Base-by-base conservation (phyloP, 2,888 invertebrate genomes). In the Cheilosia pagana region DNA sequence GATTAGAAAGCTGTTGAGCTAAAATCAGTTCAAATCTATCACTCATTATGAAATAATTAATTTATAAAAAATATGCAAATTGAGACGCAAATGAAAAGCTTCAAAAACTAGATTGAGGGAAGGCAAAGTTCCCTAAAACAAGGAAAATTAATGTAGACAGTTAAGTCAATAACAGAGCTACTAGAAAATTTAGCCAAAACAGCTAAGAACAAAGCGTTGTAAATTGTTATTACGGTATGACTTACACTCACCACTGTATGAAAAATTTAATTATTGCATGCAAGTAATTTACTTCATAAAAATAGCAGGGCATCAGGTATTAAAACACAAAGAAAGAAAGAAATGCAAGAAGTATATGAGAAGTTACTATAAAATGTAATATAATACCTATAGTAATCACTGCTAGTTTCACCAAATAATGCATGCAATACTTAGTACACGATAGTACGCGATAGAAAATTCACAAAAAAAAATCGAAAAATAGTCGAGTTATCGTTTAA, bases 1-100 rank as follows among this genome's bases (percentile, higher is more conserved):
- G 55, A 55, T 35, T 55, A 1, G 55, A 35, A 35, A 31, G 31
- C 12, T 55, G 55, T 21, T 55, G 31, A 55, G 55, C 31, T 12
- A 55, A 35, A 1, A 55, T 5, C 19, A 3, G 31, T 55, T 55
- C 55, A 31, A 55, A 55, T 0, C 3, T 35, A 55, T 55, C 55
- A 31, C 0, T 10, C 55, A 55, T 55, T 25, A 35, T 35, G 19
- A 45, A 19, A 45, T 0, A 8, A 19, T 0, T n/a, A n/a, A n/a
- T n/a, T n/a, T n/a, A n/a, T 0, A n/a, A 19, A 19, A 19, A 41
- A 0, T 14, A 14, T 39, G 3, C 14, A 41, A 41, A 41, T n/a
- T n/a, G n/a, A n/a, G n/a, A n/a, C n/a, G n/a, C n/a, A 41, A 0
- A 3, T n/a, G 5, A 41, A 2, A n/a, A 39, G 14, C 3, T 0